Percentiles rank a stretch among this genome's conserved stretches.
Evolutionary conservation across 2,797 vertebrate species (phyloP).

Genomic region (Mormyrops boulengeri): DNA sequence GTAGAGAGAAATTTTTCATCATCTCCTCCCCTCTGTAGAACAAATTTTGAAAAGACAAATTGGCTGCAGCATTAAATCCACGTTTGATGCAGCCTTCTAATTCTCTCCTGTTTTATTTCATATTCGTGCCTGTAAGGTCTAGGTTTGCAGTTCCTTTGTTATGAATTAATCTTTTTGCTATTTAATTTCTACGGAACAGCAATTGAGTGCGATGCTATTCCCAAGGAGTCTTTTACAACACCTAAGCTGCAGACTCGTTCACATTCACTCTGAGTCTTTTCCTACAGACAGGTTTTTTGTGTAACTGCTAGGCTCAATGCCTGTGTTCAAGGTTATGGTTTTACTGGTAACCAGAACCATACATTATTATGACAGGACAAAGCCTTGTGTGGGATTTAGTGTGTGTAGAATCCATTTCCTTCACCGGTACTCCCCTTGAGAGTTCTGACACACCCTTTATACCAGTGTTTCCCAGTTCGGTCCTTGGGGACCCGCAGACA

Average conservation of each 20-base stretch:
- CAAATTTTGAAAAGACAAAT: background rate
- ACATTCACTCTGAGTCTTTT: background rate
- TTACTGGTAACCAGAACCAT: background rate
- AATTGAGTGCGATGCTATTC: background rate
- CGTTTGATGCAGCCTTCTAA: background rate
- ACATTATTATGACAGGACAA: slow-evolving; percentile 4
- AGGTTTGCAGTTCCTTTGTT: background rate
- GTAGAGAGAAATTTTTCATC: background rate
- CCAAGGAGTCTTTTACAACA: background rate
- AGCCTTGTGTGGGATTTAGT: background rate
- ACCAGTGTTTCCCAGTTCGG: background rate
- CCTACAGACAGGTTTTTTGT: too few species aligned
- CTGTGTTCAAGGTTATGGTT: background rate
- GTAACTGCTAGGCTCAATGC: background rate
- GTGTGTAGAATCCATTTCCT: background rate
- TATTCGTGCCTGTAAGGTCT: background rate
- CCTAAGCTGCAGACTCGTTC: background rate
- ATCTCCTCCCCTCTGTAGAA: background rate
- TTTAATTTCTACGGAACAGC: background rate
- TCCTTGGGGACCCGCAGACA: background rate
- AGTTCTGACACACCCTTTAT: background rate
- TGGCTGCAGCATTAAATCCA: background rate
- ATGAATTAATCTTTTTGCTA: background rate
- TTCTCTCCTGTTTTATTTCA: background rate
- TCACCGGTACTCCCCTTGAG: background rate